A percentile compares a stretch with the other conserved stretches of the same genome.
phyloP scores from a whole-genome alignment of 2,797 vertebrate species.

The Peromyscus nudipes region DNA sequence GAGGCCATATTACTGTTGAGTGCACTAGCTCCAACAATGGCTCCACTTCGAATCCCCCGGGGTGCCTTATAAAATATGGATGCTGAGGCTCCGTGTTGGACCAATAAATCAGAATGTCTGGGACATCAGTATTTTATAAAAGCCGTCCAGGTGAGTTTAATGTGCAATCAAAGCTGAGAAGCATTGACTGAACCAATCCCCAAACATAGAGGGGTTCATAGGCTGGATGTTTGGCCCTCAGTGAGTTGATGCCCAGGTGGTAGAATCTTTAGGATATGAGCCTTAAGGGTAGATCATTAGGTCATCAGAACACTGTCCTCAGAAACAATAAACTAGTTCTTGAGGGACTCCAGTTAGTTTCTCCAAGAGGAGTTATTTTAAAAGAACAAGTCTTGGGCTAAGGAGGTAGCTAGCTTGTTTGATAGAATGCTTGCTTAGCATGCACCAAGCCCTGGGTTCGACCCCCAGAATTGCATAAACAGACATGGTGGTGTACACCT shows the following conservation, averaged over 20 bases:
- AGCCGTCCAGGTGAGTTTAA: not conserved
- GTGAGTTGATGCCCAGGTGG: no score
- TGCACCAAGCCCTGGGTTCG: not conserved
- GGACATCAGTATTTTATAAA: not conserved
- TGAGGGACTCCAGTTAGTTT: not conserved
- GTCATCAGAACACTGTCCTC: not conserved
- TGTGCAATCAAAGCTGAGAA: not conserved
- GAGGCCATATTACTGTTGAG: not conserved
- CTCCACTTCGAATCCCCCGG: not conserved
- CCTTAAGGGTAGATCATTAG: not conserved
- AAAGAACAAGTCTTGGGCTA: not conserved
- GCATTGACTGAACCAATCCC: not conserved
- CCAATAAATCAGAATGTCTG: constrained; percentile 37
- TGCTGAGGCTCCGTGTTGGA: not conserved
- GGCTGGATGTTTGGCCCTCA: not conserved
- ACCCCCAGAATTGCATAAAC: not conserved
- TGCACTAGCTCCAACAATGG: not conserved
- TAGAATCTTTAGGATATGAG: not conserved
- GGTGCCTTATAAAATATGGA: constrained; percentile 33
- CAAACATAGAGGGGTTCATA: not conserved
- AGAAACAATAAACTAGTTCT: not conserved
- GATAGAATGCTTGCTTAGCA: not conserved
- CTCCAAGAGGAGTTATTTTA: not conserved
- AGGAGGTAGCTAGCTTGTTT: not conserved
- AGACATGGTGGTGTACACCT: not conserved